A percentile compares a stretch with the other conserved stretches of the same genome.
Evolutionary conservation across 2,888 invertebrate genomes (phyloP).

Genomic region (Horisme vitalbata): DNA sequence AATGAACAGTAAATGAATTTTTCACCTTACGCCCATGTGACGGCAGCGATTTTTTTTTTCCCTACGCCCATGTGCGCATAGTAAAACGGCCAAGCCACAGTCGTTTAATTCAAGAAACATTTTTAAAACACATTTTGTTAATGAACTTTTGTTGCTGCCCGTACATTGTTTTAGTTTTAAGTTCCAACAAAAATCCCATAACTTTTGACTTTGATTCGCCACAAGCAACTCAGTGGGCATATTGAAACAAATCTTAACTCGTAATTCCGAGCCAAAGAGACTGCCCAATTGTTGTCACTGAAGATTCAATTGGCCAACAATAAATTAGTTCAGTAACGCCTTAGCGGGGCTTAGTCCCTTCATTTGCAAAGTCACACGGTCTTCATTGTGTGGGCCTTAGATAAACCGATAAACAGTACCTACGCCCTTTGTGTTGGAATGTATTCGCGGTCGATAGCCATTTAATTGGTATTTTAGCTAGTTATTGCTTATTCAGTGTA

Average conservation of each 20-base stretch:
- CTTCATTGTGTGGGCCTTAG: slow-evolving; percentile 46
- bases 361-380: slow-evolving; percentile 60
- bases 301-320: slow-evolving; percentile 77
- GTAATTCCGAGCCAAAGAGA: slow-evolving; percentile 54
- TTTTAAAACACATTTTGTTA: no score
- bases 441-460: slow-evolving; percentile 44
- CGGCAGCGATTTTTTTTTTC: no score
- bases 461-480: slow-evolving; percentile 51
- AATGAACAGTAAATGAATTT: no score
- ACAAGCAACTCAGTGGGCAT: slow-evolving; percentile 14
- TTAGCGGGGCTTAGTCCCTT: slow-evolving; percentile 51
- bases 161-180: no score
- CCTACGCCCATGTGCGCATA: no score
- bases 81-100: no score
- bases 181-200: background rate
- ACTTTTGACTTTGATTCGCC: slow-evolving; percentile 10
- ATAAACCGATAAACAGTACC: slow-evolving; percentile 42
- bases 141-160: no score
- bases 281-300: slow-evolving; percentile 75
- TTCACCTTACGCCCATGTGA: no score
- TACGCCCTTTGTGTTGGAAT: slow-evolving; percentile 57
- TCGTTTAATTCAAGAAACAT: no score
- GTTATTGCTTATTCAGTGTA: slow-evolving; percentile 34
- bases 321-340: slow-evolving; percentile 53
- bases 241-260: slow-evolving; percentile 45